These are phyloP conservation scores for Pteropus alecto DNA, from an alignment of 2,113 vertebrate species.

Conservation along the genomic window DNA sequence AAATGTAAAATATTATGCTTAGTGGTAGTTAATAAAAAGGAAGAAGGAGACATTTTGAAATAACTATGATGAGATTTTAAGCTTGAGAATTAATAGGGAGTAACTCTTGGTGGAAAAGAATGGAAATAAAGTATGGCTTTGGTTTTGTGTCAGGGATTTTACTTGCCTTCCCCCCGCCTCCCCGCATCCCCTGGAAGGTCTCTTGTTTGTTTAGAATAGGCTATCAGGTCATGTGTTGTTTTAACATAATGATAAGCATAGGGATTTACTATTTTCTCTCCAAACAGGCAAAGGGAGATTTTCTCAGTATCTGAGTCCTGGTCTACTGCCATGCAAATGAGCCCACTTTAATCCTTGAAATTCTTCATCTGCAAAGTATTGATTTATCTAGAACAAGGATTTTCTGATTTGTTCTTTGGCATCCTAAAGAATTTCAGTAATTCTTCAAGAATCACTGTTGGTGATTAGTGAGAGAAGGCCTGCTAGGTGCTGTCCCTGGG, in stretches of 20 bases:
- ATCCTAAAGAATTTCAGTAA: neutral
- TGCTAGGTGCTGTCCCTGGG: neutral
- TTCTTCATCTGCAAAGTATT: neutral
- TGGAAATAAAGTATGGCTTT: neutral
- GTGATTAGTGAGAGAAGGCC: neutral
- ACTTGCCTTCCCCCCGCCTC: neutral
- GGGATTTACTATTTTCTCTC: neutral
- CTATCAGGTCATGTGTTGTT: neutral
- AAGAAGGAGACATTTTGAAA: conserved; percentile 8
- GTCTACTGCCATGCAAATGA: neutral
- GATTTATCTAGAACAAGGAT: neutral
- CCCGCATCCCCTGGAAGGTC: neutral
- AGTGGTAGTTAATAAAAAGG: neutral
- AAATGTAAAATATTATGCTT: neutral
- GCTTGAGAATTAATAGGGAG: neutral
- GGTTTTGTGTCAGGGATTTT: neutral
- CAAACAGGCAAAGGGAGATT: neutral
- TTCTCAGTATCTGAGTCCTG: neutral
- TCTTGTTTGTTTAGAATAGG: neutral
- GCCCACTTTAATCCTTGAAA: neutral
- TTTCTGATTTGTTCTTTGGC: neutral
- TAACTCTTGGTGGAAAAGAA: neutral
- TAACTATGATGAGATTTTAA: neutral
- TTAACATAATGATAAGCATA: neutral
- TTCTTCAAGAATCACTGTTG: neutral